A percentile compares a stretch with the other conserved stretches of the same genome.
Conservation (phyloP, 92 coral and sea anemone genomes). For the Epizoanthus illoricatus region DNA sequence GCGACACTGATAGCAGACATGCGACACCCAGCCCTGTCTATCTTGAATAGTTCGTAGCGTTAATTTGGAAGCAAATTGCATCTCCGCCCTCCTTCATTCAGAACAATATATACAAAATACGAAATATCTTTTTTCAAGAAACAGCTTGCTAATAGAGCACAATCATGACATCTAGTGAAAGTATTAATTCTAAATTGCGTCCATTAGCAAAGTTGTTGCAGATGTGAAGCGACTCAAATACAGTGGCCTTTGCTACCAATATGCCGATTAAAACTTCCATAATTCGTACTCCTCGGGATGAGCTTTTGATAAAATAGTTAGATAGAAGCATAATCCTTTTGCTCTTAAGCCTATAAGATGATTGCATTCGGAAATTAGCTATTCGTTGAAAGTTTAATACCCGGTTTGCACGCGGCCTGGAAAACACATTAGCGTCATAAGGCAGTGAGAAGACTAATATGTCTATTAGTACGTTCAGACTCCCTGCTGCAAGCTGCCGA, state of each 20-base stretch:
- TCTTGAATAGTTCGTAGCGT: neutral
- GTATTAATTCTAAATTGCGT: conserved; percentile 58
- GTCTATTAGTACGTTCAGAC: conserved; percentile 28
- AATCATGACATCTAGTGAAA: conserved; percentile 78
- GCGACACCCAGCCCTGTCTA: neutral
- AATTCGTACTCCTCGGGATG: conserved; percentile 23
- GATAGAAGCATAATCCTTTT: conserved; percentile 32
- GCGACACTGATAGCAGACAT: too few relatives aligned
- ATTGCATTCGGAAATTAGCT: conserved; percentile 14
- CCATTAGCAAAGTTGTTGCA: conserved; percentile 79
- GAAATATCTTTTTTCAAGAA: conserved; percentile 18
- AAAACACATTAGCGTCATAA: conserved; percentile 39
- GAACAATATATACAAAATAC: conserved; percentile 11
- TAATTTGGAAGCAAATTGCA: neutral
- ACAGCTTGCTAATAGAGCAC: conserved; percentile 56
- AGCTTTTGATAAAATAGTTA: conserved; percentile 40
- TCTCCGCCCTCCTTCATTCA: conserved; percentile 16
- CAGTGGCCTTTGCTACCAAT: conserved; percentile 39
- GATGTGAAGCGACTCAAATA: conserved; percentile 47
- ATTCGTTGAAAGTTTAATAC: neutral
- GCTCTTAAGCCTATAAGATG: conserved; percentile 20
- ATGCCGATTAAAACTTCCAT: conserved; percentile 37
- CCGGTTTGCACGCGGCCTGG: conserved; percentile 15
- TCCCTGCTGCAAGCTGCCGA: conserved; percentile 22
- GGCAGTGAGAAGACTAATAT: conserved; percentile 4